Base-by-base conservation (phyloP, 2,888 invertebrate species). In the Candidula unifasciata region DNA sequence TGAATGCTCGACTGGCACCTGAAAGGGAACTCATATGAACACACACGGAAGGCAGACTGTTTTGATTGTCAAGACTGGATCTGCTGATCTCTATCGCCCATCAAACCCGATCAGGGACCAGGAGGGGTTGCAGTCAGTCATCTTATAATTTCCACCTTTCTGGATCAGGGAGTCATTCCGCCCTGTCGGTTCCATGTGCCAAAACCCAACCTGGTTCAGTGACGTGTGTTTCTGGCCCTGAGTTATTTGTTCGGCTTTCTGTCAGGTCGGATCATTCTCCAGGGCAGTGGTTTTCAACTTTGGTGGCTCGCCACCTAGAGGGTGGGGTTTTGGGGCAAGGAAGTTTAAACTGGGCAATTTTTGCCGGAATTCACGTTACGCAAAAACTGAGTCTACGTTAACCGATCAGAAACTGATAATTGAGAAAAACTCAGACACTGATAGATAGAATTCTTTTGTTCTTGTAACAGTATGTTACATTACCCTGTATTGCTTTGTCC, bases 151-250 rank as follows among this genome's bases (percentile, higher is more conserved):
- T 68, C 68, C 68, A 80, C 68, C 80, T 68, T 33, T 68, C 80
- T 44, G 68, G 68, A 80, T 68, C 68, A 30, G 30, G 68, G 44
- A 54, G 30, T 68, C 80, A 66, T 80, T 80, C 80, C 80, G 68
- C 80, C 80, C 24, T 68, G 80, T 80, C 80, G 24, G 80, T 80
- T 80, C 68, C 68, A 52, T 54, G 68, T 37, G n/a, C 52, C 52
- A 80, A 33, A 52, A 52, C 37, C 10, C 68, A 33, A 52, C 30
- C 44, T 18, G 30, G 69, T 66, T 66, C 80, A 80, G 2, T 80
- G 80, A 80, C 68, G 80, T 80, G 69, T 80, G 80, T 80, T 68
- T 66, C 80, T 80, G 52, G 80, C 52, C 52, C 80, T 66, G 80
- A 80, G 80, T 52, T 44, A 68, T 80, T 80, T 80, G 69, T 52